Conservation (phyloP, 2,888 invertebrate genomes). For the Chrysotoxum bicinctum region DNA sequence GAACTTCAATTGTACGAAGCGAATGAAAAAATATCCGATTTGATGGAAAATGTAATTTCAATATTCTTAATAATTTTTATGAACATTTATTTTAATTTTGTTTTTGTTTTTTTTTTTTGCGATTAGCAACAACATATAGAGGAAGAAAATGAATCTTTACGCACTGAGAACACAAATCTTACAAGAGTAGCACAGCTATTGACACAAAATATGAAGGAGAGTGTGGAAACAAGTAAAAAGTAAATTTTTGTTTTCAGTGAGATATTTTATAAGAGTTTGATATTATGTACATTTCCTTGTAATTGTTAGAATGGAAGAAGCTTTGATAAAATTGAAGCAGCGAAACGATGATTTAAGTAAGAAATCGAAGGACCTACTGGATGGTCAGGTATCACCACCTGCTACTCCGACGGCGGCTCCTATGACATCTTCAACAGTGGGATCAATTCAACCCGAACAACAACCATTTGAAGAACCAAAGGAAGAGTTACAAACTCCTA, state of each 20-base stretch:
- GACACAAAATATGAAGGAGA: constrained; percentile 81
- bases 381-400: constrained; percentile 75
- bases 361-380: constrained; percentile 77
- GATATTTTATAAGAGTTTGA: not conserved
- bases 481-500: constrained; percentile 78
- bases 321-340: constrained; percentile 79
- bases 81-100: not conserved
- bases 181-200: constrained; percentile 80
- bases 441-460: constrained; percentile 71
- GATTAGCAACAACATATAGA: constrained; percentile 81
- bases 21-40: constrained; percentile 81
- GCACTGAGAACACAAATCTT: constrained; percentile 79
- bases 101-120: not conserved
- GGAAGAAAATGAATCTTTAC: constrained; percentile 80
- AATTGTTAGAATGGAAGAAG: constrained; percentile 79
- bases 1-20: constrained; percentile 81
- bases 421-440: not conserved
- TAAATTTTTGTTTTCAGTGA: constrained; percentile 64
- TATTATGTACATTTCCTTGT: not conserved
- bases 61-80: not conserved
- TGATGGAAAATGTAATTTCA: constrained; percentile 79
- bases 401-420: constrained; percentile 73
- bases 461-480: constrained; percentile 77
- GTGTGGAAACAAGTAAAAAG: constrained; percentile 81
- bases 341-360: constrained; percentile 80